These are phyloP conservation scores for Opisthograptis luteolata DNA, from an alignment of 2,888 invertebrate genomes.

Conservation along the genomic window DNA sequence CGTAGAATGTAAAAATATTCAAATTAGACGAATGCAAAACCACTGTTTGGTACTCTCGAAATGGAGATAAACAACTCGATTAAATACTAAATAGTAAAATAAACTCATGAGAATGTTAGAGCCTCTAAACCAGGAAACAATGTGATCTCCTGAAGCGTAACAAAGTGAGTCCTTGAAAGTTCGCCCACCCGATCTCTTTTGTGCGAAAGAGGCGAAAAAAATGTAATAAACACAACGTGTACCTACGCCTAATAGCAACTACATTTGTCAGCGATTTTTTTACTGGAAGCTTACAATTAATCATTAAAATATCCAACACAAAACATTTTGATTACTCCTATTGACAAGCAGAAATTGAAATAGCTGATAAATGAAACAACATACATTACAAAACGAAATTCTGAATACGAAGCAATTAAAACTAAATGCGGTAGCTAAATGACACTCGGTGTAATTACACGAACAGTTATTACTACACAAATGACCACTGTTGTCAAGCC, in stretches of 20 bases:
- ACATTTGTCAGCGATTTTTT: constrained; percentile 77
- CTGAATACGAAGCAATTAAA: constrained; percentile 36
- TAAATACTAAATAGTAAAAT: constrained; percentile 31
- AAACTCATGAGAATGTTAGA: constrained; percentile 35
- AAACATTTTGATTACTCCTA: constrained; percentile 56
- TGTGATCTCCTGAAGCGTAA: constrained; percentile 69
- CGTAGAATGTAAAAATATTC: constrained; percentile 54
- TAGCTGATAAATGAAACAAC: constrained; percentile 51
- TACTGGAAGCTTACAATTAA: constrained; percentile 64
- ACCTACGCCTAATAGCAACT: constrained; percentile 63
- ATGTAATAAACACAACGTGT: constrained; percentile 53
- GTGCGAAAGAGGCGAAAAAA: constrained; percentile 61
- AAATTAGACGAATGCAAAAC: constrained; percentile 52
- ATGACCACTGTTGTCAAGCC: constrained; percentile 36
- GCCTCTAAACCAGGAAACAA: constrained; percentile 42
- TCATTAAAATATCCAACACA: constrained; percentile 59
- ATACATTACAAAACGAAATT: constrained; percentile 30
- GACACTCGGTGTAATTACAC: constrained; percentile 35
- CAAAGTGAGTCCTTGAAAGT: constrained; percentile 71
- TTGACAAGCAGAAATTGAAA: constrained; percentile 56
- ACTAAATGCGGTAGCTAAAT: constrained; percentile 39
- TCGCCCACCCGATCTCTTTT: constrained; percentile 72
- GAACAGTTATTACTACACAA: constrained; percentile 39
- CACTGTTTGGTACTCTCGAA: constrained; percentile 39
- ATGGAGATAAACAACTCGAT: constrained; percentile 36